phyloP scores from a whole-genome alignment of 1,140 invertebrate species.

The Teleogryllus occipitalis region DNA sequence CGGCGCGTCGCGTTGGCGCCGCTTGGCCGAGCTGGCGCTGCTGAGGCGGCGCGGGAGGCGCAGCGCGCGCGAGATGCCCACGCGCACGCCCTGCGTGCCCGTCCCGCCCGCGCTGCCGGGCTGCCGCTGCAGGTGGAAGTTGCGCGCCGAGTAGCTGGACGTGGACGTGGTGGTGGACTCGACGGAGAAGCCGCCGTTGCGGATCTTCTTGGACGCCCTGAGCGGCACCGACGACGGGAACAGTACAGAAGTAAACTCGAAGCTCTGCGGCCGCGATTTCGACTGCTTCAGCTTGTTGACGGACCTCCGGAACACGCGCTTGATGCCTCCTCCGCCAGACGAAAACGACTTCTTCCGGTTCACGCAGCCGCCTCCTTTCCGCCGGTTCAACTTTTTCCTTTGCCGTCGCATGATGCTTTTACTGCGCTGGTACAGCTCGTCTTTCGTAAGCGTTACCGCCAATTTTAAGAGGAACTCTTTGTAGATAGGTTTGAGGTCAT shows the following conservation, averaged over 20 bases:
- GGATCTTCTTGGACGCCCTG: conserved; percentile 6
- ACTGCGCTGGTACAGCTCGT: conserved; percentile 79
- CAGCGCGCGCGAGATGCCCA: not conserved
- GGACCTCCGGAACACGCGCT: conserved; percentile 33
- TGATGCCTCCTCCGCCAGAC: conserved; percentile 11
- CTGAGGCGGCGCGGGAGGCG: not conserved
- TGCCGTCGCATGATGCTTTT: conserved; percentile 81
- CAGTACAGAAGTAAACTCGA: conserved; percentile 44
- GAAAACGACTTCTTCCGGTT: conserved; percentile 19
- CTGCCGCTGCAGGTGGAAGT: not conserved
- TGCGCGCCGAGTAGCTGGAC: not conserved
- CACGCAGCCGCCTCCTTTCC: conserved; percentile 37
- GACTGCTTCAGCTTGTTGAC: conserved; percentile 39
- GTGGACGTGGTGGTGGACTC: conserved; percentile 8
- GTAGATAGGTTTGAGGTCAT: conserved; percentile 81
- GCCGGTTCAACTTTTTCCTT: conserved; percentile 52
- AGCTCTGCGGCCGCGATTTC: conserved; percentile 27
- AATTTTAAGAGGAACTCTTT: conserved; percentile 81
- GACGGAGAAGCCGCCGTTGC: not conserved
- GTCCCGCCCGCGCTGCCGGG: conserved; percentile 26
- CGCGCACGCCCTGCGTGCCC: conserved; percentile 29
- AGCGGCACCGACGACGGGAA: conserved; percentile 36
- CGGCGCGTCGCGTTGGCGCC: conserved; percentile 18
- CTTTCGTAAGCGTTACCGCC: conserved; percentile 77
- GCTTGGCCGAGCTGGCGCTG: not conserved